These are phyloP conservation scores for Hippocampus zosterae DNA, from an alignment of 2,113 vertebrate genomes.

Conservation along the genomic window DNA sequence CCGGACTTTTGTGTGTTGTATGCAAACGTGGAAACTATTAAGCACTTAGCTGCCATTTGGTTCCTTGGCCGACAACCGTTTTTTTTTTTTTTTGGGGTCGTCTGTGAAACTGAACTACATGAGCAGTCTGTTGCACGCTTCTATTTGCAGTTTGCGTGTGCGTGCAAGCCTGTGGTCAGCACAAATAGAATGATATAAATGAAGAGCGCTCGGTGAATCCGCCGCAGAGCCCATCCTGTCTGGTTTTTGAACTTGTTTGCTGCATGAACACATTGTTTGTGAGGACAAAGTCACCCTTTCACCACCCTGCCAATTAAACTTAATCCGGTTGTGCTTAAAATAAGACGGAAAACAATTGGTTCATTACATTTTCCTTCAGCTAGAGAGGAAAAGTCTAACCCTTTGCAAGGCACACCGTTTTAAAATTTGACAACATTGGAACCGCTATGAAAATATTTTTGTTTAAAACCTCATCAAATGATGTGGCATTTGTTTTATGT, in stretches of 20 bases:
- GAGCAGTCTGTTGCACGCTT: not conserved
- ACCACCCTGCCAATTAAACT: not conserved
- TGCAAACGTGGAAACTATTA: not conserved
- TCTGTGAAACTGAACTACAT: not conserved
- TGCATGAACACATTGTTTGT: not conserved
- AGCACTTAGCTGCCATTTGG: not conserved
- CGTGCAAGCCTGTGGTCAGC: conserved; percentile 1
- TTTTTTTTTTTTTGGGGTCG: not conserved
- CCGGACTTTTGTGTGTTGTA: conserved; percentile 3
- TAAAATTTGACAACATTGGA: no score
- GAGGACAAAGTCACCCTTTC: not conserved
- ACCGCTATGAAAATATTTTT: no score
- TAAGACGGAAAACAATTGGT: not conserved
- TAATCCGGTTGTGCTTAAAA: not conserved
- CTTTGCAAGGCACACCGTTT: not conserved
- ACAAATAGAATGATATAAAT: conserved; percentile 37
- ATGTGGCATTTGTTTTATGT: no score
- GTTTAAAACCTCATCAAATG: no score
- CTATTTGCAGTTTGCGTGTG: conserved; percentile 4
- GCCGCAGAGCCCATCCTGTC: conserved; percentile 8
- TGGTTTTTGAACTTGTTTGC: conserved; percentile 1
- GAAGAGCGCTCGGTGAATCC: conserved; percentile 21
- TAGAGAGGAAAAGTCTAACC: not conserved
- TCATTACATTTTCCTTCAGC: not conserved
- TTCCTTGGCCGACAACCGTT: not conserved